Percentiles rank a stretch among this genome's conserved stretches.
Conservation (phyloP, 2,797 vertebrate genomes). For the Antennarius maculatus region DNA sequence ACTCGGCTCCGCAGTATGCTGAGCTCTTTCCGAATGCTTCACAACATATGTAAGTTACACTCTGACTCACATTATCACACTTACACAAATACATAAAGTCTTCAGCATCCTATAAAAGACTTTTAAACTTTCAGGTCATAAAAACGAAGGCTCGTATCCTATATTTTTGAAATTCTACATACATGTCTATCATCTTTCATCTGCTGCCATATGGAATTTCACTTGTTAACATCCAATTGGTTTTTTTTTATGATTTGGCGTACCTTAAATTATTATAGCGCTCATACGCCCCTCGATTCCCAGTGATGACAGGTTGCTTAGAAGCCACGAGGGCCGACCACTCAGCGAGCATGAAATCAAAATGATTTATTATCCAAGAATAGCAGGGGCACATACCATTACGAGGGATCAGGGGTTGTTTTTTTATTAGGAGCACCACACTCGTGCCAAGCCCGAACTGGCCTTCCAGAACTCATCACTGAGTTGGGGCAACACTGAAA, state of each 20-base stretch:
- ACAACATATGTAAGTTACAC: constrained; percentile 95
- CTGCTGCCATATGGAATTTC: constrained; percentile 28
- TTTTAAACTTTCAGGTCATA: constrained; percentile 1
- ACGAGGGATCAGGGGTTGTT: constrained; percentile 50
- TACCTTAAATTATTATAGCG: constrained; percentile 49
- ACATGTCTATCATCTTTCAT: constrained; percentile 15
- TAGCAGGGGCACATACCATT: constrained; percentile 62
- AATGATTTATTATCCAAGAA: constrained; percentile 76
- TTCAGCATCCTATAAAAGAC: background rate
- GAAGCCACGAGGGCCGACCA: constrained; percentile 36
- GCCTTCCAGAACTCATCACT: constrained; percentile 60
- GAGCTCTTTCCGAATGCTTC: constrained; percentile 93
- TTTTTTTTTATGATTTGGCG: constrained; percentile 50
- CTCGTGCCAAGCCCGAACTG: constrained; percentile 63
- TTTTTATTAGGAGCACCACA: constrained; percentile 33
- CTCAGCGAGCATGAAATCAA: constrained; percentile 64
- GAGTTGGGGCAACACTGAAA: constrained; percentile 43
- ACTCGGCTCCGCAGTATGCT: constrained; percentile 92
- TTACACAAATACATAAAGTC: constrained; percentile 9
- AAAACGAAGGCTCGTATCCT: background rate
- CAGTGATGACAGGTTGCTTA: constrained; percentile 62
- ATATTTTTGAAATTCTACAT: constrained; percentile 9
- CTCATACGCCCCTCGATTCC: constrained; percentile 34
- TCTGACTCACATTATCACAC: constrained; percentile 21
- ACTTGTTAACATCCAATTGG: constrained; percentile 37